Evolutionary conservation across 2,113 vertebrate species (phyloP), one percentile per base, ranked within the genome.

Genomic region (Thermophis baileyi): DNA sequence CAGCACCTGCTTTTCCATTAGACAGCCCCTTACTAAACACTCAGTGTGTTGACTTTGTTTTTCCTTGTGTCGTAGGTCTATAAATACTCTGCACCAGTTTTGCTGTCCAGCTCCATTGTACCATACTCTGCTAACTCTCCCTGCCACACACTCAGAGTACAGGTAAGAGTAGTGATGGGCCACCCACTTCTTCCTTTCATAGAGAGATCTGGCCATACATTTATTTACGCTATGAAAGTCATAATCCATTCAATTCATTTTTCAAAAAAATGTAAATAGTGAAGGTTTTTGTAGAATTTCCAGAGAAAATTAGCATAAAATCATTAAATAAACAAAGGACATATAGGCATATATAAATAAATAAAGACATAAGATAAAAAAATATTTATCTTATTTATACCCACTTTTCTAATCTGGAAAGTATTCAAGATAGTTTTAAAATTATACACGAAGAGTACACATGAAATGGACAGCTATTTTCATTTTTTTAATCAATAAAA

Each of bases 51-150:
- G 97, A 97, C 97, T 97, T 50, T 98, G 94, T 98, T 98, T 98
- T 96, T 98, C 97, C 97, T 97, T 97, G 97, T 97, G 97, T 97
- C 96, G 96, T 97, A 97, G 97, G 97, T 97, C 97, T 96, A 96
- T 97, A 97, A 97, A 97, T 96, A 97, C 97, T 98, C 97, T 97
- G 96, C 97, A 97, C 95, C 97, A 97, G 97, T 97, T 96, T 97
- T 98, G 96, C 96, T 97, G 97, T 96, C 96, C 97, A 95, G 96
- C 97, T 96, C 97, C 94, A 94, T 97, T 97, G 96, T 97, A 96
- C 96, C 96, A 96, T 97, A 97, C 96, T 95, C 97, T 97, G 97
- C 97, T 97, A 97, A 97, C 97, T 96, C 97, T 97, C 97, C 96
- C 97, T 98, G 97, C 96, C 96, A 97, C 97, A 97, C 96, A 97